Evolutionary conservation across 2,113 vertebrate genomes (phyloP).

Genomic region (Nanorana parkeri): DNA sequence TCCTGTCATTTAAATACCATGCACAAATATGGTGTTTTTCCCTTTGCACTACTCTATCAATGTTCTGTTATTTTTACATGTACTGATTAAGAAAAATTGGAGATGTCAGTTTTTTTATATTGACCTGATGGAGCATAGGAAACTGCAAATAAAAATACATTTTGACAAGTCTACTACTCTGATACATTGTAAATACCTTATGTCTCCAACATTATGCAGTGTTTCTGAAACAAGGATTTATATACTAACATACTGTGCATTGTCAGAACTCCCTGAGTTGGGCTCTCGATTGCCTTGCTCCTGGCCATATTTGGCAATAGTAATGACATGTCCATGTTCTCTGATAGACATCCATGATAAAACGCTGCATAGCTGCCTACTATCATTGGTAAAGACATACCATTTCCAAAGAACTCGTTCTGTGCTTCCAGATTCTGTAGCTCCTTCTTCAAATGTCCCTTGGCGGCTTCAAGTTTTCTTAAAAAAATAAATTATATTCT

Average conservation of each 20-base stretch:
- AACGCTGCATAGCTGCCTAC: conserved; percentile 16
- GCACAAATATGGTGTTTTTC: conserved; percentile 21
- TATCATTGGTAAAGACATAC: conserved; percentile 30
- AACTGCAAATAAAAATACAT: background rate
- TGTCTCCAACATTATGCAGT: background rate
- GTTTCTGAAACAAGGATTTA: background rate
- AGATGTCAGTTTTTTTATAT: background rate
- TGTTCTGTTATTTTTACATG: conserved; percentile 2
- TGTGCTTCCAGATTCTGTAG: conserved; percentile 33
- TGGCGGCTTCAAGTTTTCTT: conserved; percentile 53
- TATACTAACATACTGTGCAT: background rate
- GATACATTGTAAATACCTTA: conserved; percentile 1
- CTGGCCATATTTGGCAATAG: conserved; percentile 39
- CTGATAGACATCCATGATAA: conserved; percentile 7
- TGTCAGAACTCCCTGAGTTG: conserved; percentile 1
- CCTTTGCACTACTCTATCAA: conserved; percentile 19
- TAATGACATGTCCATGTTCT: conserved; percentile 7
- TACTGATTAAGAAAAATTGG: background rate
- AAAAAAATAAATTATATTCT: conserved; percentile 30
- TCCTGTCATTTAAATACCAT: background rate
- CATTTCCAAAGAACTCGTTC: conserved; percentile 47
- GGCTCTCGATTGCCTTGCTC: background rate
- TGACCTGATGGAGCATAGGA: background rate
- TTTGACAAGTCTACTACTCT: background rate
- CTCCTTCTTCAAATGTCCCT: conserved; percentile 50